Conservation (phyloP, 1,140 invertebrate species). For the Coptotermes formosanus region DNA sequence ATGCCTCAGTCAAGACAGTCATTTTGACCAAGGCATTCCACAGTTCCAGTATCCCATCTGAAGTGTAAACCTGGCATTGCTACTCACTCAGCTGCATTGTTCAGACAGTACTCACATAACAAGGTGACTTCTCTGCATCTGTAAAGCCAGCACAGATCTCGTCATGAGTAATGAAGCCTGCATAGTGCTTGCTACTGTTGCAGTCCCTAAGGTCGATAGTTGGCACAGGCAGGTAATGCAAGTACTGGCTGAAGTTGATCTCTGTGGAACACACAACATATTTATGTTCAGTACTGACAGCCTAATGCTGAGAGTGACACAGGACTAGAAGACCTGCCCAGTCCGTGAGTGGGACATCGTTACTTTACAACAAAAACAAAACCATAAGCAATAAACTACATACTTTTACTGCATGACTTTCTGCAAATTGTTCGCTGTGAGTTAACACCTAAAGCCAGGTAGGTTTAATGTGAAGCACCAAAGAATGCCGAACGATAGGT, state of each 20-base stretch:
- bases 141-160: conserved; percentile 60
- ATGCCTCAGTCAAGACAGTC: background rate
- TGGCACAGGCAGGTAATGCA: conserved; percentile 57
- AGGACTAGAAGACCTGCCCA: too few relatives aligned
- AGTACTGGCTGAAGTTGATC: conserved; percentile 51
- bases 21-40: background rate
- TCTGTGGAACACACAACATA: conserved; percentile 40
- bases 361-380: too few relatives aligned
- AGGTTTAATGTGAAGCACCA: too few relatives aligned
- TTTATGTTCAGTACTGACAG: too few relatives aligned
- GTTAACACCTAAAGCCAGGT: too few relatives aligned
- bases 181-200: conserved; percentile 61
- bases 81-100: background rate
- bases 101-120: conserved; percentile 53
- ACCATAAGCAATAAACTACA: too few relatives aligned
- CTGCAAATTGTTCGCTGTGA: too few relatives aligned
- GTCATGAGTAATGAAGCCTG: conserved; percentile 54
- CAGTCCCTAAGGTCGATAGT: conserved; percentile 55
- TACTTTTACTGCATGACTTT: too few relatives aligned
- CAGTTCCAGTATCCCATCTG: background rate
- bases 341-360: too few relatives aligned
- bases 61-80: too few relatives aligned
- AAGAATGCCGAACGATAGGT: too few relatives aligned
- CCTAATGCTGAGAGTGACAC: too few relatives aligned
- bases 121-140: conserved; percentile 56